Conservation (phyloP, 2,888 invertebrate species). For the Alloplasta piceator region DNA sequence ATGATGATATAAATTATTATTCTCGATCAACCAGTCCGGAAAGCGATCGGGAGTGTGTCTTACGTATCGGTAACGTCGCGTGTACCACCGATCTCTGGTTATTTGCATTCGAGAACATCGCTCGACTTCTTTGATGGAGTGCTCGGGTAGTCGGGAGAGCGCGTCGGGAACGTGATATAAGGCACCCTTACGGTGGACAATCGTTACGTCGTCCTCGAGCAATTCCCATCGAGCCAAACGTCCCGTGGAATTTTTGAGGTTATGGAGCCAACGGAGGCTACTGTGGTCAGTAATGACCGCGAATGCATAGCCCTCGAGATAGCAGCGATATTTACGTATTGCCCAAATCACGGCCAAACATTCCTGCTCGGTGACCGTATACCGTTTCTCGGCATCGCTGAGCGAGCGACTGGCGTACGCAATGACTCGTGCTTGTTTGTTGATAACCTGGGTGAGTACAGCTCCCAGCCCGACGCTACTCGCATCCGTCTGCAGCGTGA, state of each 20-base stretch:
- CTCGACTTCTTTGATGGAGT: background rate
- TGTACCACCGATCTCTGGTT: slow-evolving; percentile 32
- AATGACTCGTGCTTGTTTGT: slow-evolving; percentile 63
- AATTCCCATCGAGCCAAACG: slow-evolving; percentile 69
- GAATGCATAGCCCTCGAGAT: slow-evolving; percentile 66
- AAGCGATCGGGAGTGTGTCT: background rate
- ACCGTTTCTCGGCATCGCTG: slow-evolving; percentile 62
- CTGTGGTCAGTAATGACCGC: slow-evolving; percentile 68
- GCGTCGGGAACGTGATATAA: slow-evolving; percentile 61
- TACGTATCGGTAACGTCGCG: background rate
- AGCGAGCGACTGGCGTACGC: slow-evolving; percentile 68
- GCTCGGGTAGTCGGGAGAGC: slow-evolving; percentile 56
- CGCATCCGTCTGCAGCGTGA: slow-evolving; percentile 63
- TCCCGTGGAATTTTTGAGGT: slow-evolving; percentile 66
- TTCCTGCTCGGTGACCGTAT: slow-evolving; percentile 68
- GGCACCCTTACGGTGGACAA: slow-evolving; percentile 49
- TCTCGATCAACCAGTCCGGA: slow-evolving; percentile 9
- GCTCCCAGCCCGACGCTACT: slow-evolving; percentile 61
- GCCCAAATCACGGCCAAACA: slow-evolving; percentile 69
- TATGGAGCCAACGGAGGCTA: slow-evolving; percentile 68
- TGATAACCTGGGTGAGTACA: slow-evolving; percentile 65
- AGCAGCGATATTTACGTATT: slow-evolving; percentile 64
- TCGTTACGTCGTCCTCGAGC: slow-evolving; percentile 55
- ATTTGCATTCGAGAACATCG: background rate
- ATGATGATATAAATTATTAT: slow-evolving; percentile 5